These are phyloP conservation scores for Xanthorhoe designata DNA, from an alignment of 2,888 invertebrate genomes.

Conservation along the genomic window DNA sequence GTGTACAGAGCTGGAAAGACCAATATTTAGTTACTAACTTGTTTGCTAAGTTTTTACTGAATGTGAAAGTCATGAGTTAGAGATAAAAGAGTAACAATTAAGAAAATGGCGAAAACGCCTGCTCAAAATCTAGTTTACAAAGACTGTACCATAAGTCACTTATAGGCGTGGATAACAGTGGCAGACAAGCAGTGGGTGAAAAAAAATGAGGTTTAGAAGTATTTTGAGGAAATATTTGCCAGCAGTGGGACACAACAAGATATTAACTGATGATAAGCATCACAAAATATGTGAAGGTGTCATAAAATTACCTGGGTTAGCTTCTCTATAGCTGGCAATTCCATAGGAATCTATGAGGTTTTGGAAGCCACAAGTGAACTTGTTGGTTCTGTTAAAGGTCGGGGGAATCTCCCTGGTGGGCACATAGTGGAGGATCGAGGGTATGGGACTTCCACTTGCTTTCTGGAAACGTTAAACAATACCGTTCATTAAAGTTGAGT, in stretches of 20 bases:
- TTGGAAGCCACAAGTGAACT: conserved; percentile 94
- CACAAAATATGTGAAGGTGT: no score
- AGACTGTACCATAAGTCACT: no score
- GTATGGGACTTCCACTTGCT: conserved; percentile 91
- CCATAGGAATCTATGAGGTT: conserved; percentile 95
- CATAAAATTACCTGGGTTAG: conserved; percentile 89
- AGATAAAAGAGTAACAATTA: no score
- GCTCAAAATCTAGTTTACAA: no score
- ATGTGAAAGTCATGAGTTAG: no score
- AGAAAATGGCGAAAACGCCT: no score
- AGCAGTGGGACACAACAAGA: no score
- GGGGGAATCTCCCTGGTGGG: conserved; percentile 90
- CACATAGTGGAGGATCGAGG: conserved; percentile 93
- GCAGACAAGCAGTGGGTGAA: background rate
- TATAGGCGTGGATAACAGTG: no score
- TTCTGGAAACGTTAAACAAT: conserved; percentile 70
- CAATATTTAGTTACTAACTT: background rate
- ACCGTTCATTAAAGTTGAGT: no score
- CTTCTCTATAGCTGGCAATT: conserved; percentile 93
- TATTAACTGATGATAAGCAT: no score
- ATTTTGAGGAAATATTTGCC: no score
- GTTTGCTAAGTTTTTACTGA: background rate
- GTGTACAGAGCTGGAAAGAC: conserved; percentile 87
- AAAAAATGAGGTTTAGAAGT: no score
- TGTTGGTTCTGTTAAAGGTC: conserved; percentile 93